A percentile compares a stretch with the other conserved stretches of the same genome.
phyloP scores from a whole-genome alignment of 2,797 vertebrate genomes.

The Protosalanx chinensis region DNA sequence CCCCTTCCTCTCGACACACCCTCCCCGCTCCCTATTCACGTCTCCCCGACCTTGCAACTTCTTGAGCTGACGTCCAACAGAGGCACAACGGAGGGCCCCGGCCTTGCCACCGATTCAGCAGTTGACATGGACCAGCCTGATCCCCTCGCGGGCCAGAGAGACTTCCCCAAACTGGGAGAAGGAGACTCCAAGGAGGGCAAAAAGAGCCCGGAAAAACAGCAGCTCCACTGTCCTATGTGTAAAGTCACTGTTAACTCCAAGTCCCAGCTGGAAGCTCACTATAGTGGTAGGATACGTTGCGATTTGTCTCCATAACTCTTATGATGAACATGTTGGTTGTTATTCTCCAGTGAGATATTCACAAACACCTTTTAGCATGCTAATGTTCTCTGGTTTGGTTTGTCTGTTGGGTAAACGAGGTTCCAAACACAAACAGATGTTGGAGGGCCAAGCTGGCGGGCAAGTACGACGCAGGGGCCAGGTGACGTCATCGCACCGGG shows the following conservation, averaged over 20 bases:
- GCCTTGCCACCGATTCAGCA: conserved; percentile 20
- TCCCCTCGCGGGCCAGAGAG: conserved; percentile 50
- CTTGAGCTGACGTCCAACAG: conserved; percentile 62
- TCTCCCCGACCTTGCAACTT: conserved; percentile 63
- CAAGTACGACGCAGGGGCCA: conserved; percentile 80
- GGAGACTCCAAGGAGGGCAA: conserved; percentile 66
- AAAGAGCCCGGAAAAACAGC: conserved; percentile 66
- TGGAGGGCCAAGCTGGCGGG: conserved; percentile 80
- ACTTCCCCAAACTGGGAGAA: conserved; percentile 30
- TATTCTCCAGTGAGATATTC: background rate
- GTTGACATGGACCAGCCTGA: conserved; percentile 35
- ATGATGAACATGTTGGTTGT: background rate
- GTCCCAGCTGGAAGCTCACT: conserved; percentile 93
- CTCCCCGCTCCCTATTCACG: conserved; percentile 51
- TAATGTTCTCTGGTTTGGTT: background rate
- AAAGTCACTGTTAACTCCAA: conserved; percentile 96
- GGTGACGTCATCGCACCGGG: conserved; percentile 71
- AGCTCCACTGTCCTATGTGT: conserved; percentile 89
- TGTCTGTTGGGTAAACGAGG: conserved; percentile 65
- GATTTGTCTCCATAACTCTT: background rate
- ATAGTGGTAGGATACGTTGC: conserved; percentile 74
- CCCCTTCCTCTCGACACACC: conserved; percentile 45
- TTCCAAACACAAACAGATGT: conserved; percentile 93
- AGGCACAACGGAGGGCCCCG: conserved; percentile 31
- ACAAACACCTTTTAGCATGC: background rate